A percentile compares a stretch with the other conserved stretches of the same genome.
Conservation (phyloP, 1,140 invertebrate species). For the Drosophila tsacasi region DNA sequence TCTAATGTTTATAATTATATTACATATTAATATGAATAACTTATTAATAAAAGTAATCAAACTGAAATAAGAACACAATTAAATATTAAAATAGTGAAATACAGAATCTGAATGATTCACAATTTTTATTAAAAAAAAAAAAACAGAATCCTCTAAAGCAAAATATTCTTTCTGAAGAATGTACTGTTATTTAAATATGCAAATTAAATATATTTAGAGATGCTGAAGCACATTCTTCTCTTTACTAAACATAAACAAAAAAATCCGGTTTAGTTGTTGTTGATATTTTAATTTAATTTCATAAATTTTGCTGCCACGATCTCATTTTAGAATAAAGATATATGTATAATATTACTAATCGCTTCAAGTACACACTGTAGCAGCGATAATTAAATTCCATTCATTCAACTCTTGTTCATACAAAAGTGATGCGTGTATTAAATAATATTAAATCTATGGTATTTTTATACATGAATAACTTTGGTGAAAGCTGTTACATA, state of each 20-base stretch:
- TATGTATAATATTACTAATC: too few species aligned
- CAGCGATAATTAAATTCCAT: conserved; percentile 2
- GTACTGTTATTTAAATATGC: too few species aligned
- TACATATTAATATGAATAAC: too few species aligned
- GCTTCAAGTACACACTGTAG: neutral
- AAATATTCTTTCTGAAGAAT: too few species aligned
- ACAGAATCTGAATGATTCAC: too few species aligned
- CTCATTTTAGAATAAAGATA: neutral
- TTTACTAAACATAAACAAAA: neutral
- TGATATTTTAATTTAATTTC: neutral
- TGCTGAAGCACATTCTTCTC: too few species aligned
- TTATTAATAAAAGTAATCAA: too few species aligned
- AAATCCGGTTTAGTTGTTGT: neutral
- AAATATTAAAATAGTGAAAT: too few species aligned
- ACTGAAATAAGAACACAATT: too few species aligned
- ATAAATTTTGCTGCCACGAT: neutral
- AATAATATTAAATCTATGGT: neutral
- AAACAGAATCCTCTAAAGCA: neutral
- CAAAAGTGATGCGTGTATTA: neutral
- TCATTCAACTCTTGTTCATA: neutral
- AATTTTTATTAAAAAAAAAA: too few species aligned
- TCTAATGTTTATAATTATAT: too few species aligned
- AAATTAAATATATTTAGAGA: too few species aligned
- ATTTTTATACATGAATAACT: neutral
- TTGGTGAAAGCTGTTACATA: neutral